These are phyloP conservation scores for Colletes collaris DNA, from an alignment of 2,888 invertebrate genomes.

Conservation along the genomic window DNA sequence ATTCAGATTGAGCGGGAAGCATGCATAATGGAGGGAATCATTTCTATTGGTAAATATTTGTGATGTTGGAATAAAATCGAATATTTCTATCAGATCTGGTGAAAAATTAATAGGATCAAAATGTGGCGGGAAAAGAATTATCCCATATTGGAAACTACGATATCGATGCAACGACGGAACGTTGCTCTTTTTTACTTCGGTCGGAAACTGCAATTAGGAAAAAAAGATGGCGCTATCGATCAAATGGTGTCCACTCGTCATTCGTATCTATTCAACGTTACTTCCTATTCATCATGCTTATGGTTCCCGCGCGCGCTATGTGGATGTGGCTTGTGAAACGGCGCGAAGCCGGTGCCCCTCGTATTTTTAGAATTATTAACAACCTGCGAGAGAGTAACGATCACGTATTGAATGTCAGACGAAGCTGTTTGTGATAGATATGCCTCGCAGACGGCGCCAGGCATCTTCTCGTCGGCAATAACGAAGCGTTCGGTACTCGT, in stretches of 20 bases:
- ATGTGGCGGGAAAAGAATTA: too few relatives aligned
- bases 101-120: too few relatives aligned
- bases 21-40: not conserved
- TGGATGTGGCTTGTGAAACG: slow-evolving; percentile 39
- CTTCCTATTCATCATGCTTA: slow-evolving; percentile 34
- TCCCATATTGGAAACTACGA: slow-evolving; percentile 8
- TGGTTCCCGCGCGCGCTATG: slow-evolving; percentile 11
- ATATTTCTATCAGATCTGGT: not conserved
- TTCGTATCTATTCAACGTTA: slow-evolving; percentile 33
- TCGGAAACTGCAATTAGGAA: slow-evolving; percentile 17
- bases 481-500: slow-evolving; percentile 52
- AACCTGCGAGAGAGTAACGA: slow-evolving; percentile 63
- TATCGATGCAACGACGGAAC: slow-evolving; percentile 19
- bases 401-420: slow-evolving; percentile 64
- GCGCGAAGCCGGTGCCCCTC: slow-evolving; percentile 29
- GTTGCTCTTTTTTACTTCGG: not conserved
- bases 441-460: slow-evolving; percentile 63
- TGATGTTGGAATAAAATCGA: not conserved
- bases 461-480: slow-evolving; percentile 56
- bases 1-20: not conserved
- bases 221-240: slow-evolving; percentile 47
- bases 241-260: slow-evolving; percentile 9
- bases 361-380: slow-evolving; percentile 73
- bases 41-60: not conserved
- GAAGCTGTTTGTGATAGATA: slow-evolving; percentile 65